phyloP scores from a whole-genome alignment of 1,140 invertebrate species.

The Hydropsyche tenuis region DNA sequence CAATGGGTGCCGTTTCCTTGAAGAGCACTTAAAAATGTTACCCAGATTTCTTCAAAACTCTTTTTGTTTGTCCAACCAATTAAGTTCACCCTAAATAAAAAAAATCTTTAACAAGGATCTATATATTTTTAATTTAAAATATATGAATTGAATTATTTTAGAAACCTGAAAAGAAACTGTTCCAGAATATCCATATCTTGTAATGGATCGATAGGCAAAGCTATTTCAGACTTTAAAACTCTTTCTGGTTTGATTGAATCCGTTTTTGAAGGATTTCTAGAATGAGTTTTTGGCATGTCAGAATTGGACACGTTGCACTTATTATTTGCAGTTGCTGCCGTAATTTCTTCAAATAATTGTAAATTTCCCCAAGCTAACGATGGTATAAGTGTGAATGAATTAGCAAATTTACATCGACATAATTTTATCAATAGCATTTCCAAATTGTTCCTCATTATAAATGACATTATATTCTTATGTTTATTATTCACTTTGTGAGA shows the following conservation, averaged over 20 bases:
- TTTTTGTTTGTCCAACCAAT: constrained; percentile 82
- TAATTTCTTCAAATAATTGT: constrained; percentile 50
- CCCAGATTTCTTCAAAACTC: constrained; percentile 95
- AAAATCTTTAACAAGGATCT: background rate
- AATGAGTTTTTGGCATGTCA: constrained; percentile 27
- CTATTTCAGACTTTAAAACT: constrained; percentile 54
- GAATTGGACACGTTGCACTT: background rate
- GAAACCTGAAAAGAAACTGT: constrained; percentile 70
- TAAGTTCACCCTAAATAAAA: constrained; percentile 66
- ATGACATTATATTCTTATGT: constrained; percentile 49
- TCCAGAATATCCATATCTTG: constrained; percentile 81
- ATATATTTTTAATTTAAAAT: background rate
- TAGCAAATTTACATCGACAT: constrained; percentile 57
- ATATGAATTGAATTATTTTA: background rate
- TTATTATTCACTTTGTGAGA: constrained; percentile 48
- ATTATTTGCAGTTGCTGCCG: background rate
- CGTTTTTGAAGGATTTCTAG: constrained; percentile 18
- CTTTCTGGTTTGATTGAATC: constrained; percentile 51
- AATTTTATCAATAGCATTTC: constrained; percentile 56
- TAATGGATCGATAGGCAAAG: constrained; percentile 65
- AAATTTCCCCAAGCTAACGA: constrained; percentile 58
- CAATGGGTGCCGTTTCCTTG: constrained; percentile 63
- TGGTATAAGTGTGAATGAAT: constrained; percentile 58
- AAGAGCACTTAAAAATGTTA: constrained; percentile 82
- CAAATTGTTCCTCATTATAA: constrained; percentile 52